Evolutionary conservation across 2,888 invertebrate species (phyloP).

Genomic region (Spisula solida): DNA sequence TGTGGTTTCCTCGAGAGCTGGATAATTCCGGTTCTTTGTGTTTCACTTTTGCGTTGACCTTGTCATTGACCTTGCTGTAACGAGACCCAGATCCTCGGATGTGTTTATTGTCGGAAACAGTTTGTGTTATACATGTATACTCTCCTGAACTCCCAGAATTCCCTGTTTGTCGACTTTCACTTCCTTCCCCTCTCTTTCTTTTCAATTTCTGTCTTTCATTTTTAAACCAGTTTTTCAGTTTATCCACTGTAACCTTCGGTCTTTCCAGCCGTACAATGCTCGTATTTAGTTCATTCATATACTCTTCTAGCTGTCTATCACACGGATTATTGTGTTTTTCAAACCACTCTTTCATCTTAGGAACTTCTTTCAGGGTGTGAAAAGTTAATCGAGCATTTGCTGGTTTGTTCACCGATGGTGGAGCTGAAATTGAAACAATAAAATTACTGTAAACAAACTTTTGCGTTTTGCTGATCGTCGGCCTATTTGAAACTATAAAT

Average conservation of each 20-base stretch:
- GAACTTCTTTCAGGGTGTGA: slow-evolving; percentile 86
- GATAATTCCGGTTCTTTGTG: no score
- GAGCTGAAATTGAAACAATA: background rate
- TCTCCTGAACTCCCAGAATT: background rate
- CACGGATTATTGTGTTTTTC: slow-evolving; percentile 81
- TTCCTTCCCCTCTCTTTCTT: slow-evolving; percentile 33
- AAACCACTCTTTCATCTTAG: slow-evolving; percentile 86
- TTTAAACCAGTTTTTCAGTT: slow-evolving; percentile 87
- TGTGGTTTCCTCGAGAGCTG: no score
- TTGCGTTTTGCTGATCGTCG: no score
- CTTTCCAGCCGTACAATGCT: slow-evolving; percentile 83
- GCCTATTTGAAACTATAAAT: no score
- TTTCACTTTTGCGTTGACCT: background rate
- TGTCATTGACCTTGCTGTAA: background rate
- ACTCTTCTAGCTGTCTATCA: slow-evolving; percentile 80
- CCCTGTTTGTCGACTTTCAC: background rate
- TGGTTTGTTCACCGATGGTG: background rate
- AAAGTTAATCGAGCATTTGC: slow-evolving; percentile 79
- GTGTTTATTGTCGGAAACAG: no score
- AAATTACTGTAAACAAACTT: no score
- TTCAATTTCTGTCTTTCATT: slow-evolving; percentile 86
- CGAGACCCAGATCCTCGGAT: background rate
- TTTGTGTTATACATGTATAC: background rate
- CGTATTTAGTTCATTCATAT: slow-evolving; percentile 85
- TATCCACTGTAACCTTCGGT: slow-evolving; percentile 81